Conservation (phyloP, 2,113 vertebrate genomes). For the Cyanistes caeruleus region DNA sequence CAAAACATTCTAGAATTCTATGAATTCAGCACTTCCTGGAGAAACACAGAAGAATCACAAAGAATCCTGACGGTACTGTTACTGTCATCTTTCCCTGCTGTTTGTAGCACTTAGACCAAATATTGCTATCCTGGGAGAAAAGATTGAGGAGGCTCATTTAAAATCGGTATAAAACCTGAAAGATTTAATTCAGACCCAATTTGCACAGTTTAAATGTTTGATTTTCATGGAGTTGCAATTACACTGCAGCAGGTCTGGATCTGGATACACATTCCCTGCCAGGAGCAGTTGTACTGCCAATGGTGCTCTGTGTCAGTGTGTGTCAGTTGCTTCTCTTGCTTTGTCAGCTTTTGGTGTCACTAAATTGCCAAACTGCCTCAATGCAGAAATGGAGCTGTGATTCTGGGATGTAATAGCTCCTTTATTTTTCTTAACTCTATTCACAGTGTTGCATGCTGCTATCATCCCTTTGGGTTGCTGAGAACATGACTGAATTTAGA, state of each 20-base stretch:
- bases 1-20: neutral
- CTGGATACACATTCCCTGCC: neutral
- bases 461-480: neutral
- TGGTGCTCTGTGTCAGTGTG: neutral
- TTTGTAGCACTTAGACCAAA: neutral
- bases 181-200: neutral
- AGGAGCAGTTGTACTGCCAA: neutral
- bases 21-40: neutral
- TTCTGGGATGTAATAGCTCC: neutral
- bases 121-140: neutral
- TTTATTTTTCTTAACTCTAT: neutral
- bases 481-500: neutral
- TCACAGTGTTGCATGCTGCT: neutral
- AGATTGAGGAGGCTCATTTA: neutral
- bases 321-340: neutral
- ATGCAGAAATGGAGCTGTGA: neutral
- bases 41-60: neutral
- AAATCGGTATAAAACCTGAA: neutral
- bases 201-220: neutral
- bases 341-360: neutral
- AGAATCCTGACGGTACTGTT: neutral
- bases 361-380: neutral
- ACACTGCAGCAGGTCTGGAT: neutral
- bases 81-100: neutral
- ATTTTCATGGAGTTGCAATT: neutral